Evolutionary conservation across 2,888 invertebrate genomes (phyloP).

Genomic region (Acanthosoma haemorrhoidale): DNA sequence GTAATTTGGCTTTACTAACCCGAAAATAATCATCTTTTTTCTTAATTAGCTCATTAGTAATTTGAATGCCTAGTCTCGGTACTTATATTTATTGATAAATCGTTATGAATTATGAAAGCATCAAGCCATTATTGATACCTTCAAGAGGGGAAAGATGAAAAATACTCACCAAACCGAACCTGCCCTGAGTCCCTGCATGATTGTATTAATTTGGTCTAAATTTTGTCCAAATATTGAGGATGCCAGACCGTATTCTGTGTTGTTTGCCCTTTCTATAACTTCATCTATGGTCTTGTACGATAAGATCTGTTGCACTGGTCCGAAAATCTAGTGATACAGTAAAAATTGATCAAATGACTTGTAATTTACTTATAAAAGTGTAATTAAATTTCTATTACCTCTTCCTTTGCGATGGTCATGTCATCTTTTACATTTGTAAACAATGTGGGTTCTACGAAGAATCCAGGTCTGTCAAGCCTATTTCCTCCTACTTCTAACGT

Average conservation of each 20-base stretch:
- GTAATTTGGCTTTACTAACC: no score
- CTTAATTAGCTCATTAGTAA: no score
- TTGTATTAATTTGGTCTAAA: slow-evolving; percentile 68
- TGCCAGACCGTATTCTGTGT: slow-evolving; percentile 73
- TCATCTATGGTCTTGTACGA: slow-evolving; percentile 75
- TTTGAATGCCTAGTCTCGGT: no score
- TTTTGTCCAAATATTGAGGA: slow-evolving; percentile 77
- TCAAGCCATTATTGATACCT: no score
- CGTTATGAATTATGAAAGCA: no score
- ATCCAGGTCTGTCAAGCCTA: slow-evolving; percentile 63
- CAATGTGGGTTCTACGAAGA: slow-evolving; percentile 70
- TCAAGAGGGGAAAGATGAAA: no score
- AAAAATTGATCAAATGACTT: not conserved
- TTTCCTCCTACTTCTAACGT: slow-evolving; percentile 69
- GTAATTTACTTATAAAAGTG: not conserved
- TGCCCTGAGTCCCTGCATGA: slow-evolving; percentile 67
- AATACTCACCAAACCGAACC: slow-evolving; percentile 76
- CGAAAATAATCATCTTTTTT: no score
- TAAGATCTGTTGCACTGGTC: slow-evolving; percentile 80
- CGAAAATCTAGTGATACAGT: slow-evolving; percentile 65
- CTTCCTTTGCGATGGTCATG: slow-evolving; percentile 71
- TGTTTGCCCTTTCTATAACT: slow-evolving; percentile 75
- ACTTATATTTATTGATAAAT: no score
- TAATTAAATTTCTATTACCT: slow-evolving; percentile 50
- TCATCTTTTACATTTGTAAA: slow-evolving; percentile 71